Conservation (phyloP, 2,888 invertebrate genomes). For the Eremobia ochroleuca region DNA sequence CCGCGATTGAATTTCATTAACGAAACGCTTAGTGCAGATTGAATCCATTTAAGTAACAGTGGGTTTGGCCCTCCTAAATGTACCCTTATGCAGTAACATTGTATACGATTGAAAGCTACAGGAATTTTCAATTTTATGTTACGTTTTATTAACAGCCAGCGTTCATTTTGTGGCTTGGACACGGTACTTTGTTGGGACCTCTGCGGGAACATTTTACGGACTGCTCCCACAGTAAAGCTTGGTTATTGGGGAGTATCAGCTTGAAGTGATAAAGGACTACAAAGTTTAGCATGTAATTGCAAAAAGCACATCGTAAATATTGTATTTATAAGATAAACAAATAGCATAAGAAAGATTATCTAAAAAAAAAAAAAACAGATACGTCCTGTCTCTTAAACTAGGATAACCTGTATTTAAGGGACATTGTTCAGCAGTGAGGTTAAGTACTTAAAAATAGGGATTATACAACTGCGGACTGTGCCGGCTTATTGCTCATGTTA, state of each 20-base stretch:
- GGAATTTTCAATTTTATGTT: conserved; percentile 73
- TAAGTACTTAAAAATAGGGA: no score
- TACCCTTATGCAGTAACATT: conserved; percentile 76
- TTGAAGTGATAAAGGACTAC: conserved; percentile 27
- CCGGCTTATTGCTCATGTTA: no score
- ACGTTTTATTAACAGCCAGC: conserved; percentile 68
- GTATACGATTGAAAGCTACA: conserved; percentile 66
- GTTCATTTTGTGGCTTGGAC: conserved; percentile 55
- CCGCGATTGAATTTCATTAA: conserved; percentile 91
- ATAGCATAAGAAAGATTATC: background rate
- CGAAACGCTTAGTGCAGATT: conserved; percentile 90
- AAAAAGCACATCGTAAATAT: conserved; percentile 6
- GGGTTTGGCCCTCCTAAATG: conserved; percentile 80
- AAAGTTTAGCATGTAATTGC: conserved; percentile 22
- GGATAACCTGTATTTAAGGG: no score
- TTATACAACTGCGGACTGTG: no score
- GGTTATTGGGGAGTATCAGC: conserved; percentile 45
- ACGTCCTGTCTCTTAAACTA: no score
- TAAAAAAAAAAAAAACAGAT: background rate
- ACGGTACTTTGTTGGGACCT: conserved; percentile 51
- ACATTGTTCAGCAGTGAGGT: no score
- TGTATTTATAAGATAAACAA: background rate
- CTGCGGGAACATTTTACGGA: conserved; percentile 50
- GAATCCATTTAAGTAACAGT: conserved; percentile 89
- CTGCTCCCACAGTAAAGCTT: conserved; percentile 60